Base-by-base conservation (phyloP, 2,113 vertebrate species). In the Myotis davidii region DNA sequence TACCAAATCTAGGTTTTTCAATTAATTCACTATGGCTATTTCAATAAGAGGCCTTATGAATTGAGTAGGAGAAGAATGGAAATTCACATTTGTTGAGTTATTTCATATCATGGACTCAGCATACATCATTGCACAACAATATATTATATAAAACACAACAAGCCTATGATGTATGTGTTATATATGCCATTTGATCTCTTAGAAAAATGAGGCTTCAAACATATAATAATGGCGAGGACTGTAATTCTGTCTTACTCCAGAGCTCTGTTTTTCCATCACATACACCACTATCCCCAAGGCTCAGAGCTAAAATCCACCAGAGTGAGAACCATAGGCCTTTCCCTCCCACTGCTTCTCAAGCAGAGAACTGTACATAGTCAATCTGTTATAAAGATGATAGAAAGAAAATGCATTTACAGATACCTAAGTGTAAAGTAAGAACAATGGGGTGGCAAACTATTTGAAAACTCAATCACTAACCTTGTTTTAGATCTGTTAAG, bases 391-490 rank as follows among this genome's bases (percentile, higher is more conserved):
- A 56, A 84, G 29, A 50, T 56, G 84, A 85, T 34, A 17, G n/a
- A 27, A 64, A 93, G 18, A 83, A 96, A 91, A 89, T 92, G 1
- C 23, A 20, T 52, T 86, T 84, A 61, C 52, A 88, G 79, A 86
- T 85, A 85, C 70, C 67, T 48, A 85, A 94, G 74, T 32, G 78
- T 77, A 32, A 83, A 77, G 9, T 48, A 76, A 64, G 21, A 96
- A 85, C 70, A 89, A 48, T 14, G n/a, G 3, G 18, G 12, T 74
- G 32, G 14, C 48, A 81, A 91, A 90, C 45, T 72, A 59, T 32
- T 79, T 78, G 69, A 81, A 91, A 90, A 61, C n/a, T 45, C 18
- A 85, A 4, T 88, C n/a, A 72, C 18, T 79, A 34, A 70, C 29
- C 20, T 79, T 14, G 5, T 70, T 48, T 94, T 56, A 78, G 3